Evolutionary conservation across 1,140 invertebrate species (phyloP), one percentile per base, ranked within the genome.

Genomic region (Mercenaria mercenaria): DNA sequence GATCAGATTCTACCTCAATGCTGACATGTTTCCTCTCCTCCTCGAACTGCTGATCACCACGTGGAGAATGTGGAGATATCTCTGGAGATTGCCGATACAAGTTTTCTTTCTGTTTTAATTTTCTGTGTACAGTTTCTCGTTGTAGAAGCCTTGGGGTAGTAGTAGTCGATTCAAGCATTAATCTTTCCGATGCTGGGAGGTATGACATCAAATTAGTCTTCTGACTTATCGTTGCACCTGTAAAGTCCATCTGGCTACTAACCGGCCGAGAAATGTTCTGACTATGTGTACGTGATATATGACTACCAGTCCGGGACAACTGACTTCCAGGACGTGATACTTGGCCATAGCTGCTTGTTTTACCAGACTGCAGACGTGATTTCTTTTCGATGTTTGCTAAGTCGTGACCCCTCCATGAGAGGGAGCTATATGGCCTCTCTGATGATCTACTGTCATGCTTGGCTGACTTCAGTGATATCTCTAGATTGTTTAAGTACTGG

Each of bases 391-490:
- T 56, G 43, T 92, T 91, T 29, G 83, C 87, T 0, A 94, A 88
- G 56, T 94, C 94, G 52, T 92, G 91, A 56, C 94, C 93, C 20
- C 91, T 83, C 90, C 91, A 94, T 1, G 92, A 91, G 23, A 94
- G 85, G 26, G 85, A 88, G 50, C 94, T 95, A 59, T 76, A 93
- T 18, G 94, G 94, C 61, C 88, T 69, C 20, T 93, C 93, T 0
- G 67, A 69, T 18, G 92, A 92, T 0, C 92, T 88, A 29, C 91
- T 91, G 81, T 92, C 94, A 83, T 94, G 93, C 69, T 91, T 89
- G 39, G 92, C 91, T 41, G 92, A 67, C 56, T 93, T 92, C n/a
- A 95, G 56, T 0, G 92, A 88, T 4, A 92, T 86, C 41, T 93
- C 92, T 29, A 94, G 59, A 11, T 93, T 85, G 37, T 91, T 94